phyloP scores from a whole-genome alignment of 2,797 vertebrate species.

The Liasis olivaceus region DNA sequence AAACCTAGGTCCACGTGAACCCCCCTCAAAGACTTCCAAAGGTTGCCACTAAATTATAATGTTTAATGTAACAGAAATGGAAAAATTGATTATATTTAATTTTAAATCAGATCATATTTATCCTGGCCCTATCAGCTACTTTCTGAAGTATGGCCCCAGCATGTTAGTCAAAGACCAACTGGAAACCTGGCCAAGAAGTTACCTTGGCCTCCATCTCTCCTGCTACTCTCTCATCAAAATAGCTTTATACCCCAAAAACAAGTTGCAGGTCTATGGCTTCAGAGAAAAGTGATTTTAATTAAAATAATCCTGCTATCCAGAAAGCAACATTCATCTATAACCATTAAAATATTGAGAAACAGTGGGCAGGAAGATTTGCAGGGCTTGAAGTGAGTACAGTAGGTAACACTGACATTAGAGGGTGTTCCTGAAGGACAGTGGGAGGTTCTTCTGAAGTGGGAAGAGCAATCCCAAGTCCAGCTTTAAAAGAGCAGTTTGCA shows the following conservation, averaged over 20 bases:
- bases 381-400: not conserved
- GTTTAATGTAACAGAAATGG: not conserved
- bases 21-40: not conserved
- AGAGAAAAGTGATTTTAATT: not conserved
- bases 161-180: not conserved
- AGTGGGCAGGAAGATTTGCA: not conserved
- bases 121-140: not conserved
- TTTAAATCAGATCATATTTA: not conserved
- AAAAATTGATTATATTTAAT: not conserved
- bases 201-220: not conserved
- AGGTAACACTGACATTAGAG: not conserved
- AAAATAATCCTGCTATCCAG: not conserved
- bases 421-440: not conserved
- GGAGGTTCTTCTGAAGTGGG: not conserved
- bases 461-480: not conserved
- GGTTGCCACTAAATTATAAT: not conserved
- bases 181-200: not conserved
- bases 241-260: not conserved
- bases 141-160: not conserved
- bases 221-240: not conserved
- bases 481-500: conserved; percentile 17
- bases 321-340: not conserved
- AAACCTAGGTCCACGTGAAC: not conserved
- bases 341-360: not conserved
- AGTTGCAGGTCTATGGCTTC: not conserved